Percentiles rank a stretch among this genome's conserved stretches.
Conservation (phyloP, 2,888 invertebrate genomes). For the Sipha maydis region DNA sequence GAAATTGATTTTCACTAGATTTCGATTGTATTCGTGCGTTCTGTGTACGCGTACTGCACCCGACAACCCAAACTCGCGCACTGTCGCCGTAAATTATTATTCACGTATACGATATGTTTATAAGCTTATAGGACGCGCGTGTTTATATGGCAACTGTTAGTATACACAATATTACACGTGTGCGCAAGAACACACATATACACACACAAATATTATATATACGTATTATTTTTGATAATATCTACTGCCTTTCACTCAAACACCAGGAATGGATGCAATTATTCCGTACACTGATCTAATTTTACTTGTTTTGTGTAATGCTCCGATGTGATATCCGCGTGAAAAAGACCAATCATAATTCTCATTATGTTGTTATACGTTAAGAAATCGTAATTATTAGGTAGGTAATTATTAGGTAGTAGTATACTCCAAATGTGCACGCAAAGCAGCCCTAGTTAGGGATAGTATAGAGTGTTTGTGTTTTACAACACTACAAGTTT, state of each 20-base stretch:
- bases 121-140: not conserved
- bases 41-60: not conserved
- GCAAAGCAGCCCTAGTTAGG: not conserved
- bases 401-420: not conserved
- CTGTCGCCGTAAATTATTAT: constrained; percentile 2
- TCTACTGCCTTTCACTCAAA: constrained; percentile 30
- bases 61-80: not conserved
- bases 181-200: not conserved
- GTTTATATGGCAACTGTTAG: not conserved
- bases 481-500: constrained; percentile 3
- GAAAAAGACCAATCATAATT: constrained; percentile 45
- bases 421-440: not conserved
- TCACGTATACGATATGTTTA: not conserved
- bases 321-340: constrained; percentile 30
- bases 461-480: not conserved
- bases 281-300: constrained; percentile 40
- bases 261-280: constrained; percentile 23
- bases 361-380: constrained; percentile 37
- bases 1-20: constrained; percentile 36
- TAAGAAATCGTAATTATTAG: constrained; percentile 33
- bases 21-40: not conserved
- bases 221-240: constrained; percentile 26
- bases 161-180: not conserved
- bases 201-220: not conserved
- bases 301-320: constrained; percentile 25